These are phyloP conservation scores for Calyptommatus sinebrachiatus DNA, from an alignment of 2,113 vertebrate species.

Conservation along the genomic window DNA sequence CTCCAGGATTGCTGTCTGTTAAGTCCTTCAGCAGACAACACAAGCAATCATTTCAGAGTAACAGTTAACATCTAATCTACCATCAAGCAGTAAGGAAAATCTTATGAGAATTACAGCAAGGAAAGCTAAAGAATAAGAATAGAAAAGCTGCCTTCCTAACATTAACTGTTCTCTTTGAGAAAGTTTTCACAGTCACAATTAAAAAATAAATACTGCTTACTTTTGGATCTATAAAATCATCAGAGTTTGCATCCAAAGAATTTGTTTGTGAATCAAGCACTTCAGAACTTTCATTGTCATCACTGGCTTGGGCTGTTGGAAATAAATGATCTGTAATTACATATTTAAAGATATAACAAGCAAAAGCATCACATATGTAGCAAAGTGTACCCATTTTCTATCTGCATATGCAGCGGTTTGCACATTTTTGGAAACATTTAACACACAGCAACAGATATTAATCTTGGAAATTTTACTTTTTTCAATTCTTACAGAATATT, in stretches of 20 bases:
- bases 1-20: neutral
- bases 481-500: neutral
- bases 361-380: neutral
- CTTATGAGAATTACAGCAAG: neutral
- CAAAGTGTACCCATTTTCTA: neutral
- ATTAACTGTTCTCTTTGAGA: neutral
- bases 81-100: neutral
- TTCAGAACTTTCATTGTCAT: slow-evolving; percentile 67
- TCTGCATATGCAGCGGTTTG: neutral
- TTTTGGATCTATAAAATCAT: slow-evolving; percentile 71
- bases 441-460: too few relatives aligned
- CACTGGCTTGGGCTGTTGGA: slow-evolving; percentile 66
- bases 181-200: neutral
- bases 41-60: neutral
- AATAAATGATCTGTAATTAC: neutral
- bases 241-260: slow-evolving; percentile 65
- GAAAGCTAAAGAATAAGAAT: neutral
- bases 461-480: neutral
- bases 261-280: slow-evolving; percentile 64
- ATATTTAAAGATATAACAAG: neutral
- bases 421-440: neutral
- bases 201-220: slow-evolving; percentile 53
- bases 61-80: neutral
- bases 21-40: neutral
- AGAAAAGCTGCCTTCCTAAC: neutral